Evolutionary conservation across 2,113 vertebrate species (phyloP).

Genomic region (Anguilla rostrata): DNA sequence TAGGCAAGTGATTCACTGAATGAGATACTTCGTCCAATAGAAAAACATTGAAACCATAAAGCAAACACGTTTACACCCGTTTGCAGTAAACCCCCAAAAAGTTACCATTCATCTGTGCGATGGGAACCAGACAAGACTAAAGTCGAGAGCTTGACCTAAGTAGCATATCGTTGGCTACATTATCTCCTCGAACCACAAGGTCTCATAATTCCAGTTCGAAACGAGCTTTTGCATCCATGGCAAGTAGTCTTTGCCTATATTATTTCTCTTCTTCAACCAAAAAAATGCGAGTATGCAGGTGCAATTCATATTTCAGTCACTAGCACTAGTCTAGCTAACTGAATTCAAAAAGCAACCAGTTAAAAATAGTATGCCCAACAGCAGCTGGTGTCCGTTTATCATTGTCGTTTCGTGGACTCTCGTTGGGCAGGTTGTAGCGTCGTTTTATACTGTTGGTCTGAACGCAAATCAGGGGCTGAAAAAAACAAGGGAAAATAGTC

Average conservation of each 20-base stretch:
- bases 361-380: slow-evolving; percentile 17
- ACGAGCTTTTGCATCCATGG: slow-evolving; percentile 2
- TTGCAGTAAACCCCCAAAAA: slow-evolving; percentile 13
- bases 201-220: neutral
- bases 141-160: neutral
- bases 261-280: neutral
- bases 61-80: neutral
- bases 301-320: slow-evolving; percentile 23
- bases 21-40: neutral
- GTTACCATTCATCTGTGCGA: slow-evolving; percentile 1
- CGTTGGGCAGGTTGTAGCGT: neutral
- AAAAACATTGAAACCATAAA: neutral
- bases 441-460: slow-evolving; percentile 8
- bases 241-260: neutral
- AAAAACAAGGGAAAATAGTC: slow-evolving; percentile 24
- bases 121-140: neutral
- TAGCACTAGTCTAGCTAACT: neutral
- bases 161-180: neutral
- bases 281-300: slow-evolving; percentile 27
- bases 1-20: neutral
- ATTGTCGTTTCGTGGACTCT: slow-evolving; percentile 6
- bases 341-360: slow-evolving; percentile 20
- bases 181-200: neutral
- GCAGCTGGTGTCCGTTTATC: slow-evolving; percentile 2
- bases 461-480: slow-evolving; percentile 14